Conservation (phyloP, 2,113 vertebrate genomes). For the Bagarius yarrelli region DNA sequence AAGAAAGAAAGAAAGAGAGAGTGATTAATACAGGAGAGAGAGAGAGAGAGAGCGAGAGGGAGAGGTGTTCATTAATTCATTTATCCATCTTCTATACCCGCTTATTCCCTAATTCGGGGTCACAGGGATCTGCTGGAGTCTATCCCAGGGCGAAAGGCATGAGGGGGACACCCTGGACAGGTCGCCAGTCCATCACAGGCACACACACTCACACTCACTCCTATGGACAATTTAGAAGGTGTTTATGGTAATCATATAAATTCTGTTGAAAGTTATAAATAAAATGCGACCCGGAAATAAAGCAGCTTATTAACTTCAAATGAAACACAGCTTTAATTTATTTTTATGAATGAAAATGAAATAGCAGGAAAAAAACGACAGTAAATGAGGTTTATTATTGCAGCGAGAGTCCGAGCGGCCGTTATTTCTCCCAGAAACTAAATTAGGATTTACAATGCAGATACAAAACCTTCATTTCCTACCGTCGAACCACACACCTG, state of each 20-base stretch:
- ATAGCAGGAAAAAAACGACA: background rate
- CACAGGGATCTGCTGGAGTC: too few species aligned
- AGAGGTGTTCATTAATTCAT: too few species aligned
- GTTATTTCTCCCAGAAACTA: constrained; percentile 41
- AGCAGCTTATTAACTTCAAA: constrained; percentile 37
- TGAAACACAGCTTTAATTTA: constrained; percentile 40
- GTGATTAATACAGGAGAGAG: too few species aligned
- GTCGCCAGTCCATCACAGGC: too few species aligned
- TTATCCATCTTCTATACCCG: too few species aligned
- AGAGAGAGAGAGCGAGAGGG: too few species aligned
- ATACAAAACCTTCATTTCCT: constrained; percentile 51
- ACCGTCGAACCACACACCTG: constrained; percentile 47
- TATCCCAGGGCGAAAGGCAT: too few species aligned
- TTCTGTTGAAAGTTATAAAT: constrained; percentile 11
- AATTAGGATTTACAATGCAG: constrained; percentile 47
- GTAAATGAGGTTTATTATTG: constrained; percentile 31
- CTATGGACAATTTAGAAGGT: too few species aligned
- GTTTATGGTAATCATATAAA: constrained; percentile 25
- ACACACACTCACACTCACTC: too few species aligned
- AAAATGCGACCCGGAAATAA: constrained; percentile 33
- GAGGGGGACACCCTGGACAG: too few species aligned
- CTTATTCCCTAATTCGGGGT: too few species aligned
- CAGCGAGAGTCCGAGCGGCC: constrained; percentile 2
- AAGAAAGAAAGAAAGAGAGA: too few species aligned
- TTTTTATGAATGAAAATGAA: constrained; percentile 30